Percentiles rank a stretch among this genome's conserved stretches.
These are phyloP conservation scores for Teleopsis dalmanni DNA, from an alignment of 1,140 invertebrate genomes.

Conservation along the genomic window DNA sequence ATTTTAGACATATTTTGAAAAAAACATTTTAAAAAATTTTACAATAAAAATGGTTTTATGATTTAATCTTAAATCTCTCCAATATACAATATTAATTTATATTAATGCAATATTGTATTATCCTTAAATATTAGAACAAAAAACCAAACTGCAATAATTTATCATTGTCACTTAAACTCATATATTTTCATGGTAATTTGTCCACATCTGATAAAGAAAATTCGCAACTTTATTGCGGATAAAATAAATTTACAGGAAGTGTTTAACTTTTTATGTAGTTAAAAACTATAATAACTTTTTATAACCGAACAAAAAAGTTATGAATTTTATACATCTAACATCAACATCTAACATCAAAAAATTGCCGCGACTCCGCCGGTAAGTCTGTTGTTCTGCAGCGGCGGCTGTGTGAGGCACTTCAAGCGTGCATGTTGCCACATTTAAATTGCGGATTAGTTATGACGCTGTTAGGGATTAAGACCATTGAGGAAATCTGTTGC, in stretches of 20 bases:
- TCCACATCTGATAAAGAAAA: too few species aligned
- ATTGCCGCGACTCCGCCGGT: background rate
- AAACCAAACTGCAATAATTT: too few species aligned
- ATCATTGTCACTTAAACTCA: too few species aligned
- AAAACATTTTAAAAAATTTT: too few species aligned
- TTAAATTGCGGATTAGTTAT: conserved; percentile 41
- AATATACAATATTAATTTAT: too few species aligned
- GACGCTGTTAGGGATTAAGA: conserved; percentile 38
- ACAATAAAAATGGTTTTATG: too few species aligned
- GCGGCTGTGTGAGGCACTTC: background rate
- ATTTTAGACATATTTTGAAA: too few species aligned
- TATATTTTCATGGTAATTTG: too few species aligned
- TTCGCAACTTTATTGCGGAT: background rate
- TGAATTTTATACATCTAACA: background rate
- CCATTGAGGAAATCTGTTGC: conserved; percentile 45
- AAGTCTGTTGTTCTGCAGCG: conserved; percentile 4
- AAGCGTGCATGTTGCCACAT: conserved; percentile 41
- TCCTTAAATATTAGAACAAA: too few species aligned
- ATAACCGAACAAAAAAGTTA: background rate
- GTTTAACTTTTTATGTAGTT: background rate
- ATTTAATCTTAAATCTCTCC: too few species aligned
- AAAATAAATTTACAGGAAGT: background rate
- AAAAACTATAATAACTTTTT: background rate
- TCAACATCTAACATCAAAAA: background rate
- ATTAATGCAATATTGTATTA: too few species aligned